Base-by-base conservation (phyloP, 2,888 invertebrate genomes). In the Uropetala carovei region DNA sequence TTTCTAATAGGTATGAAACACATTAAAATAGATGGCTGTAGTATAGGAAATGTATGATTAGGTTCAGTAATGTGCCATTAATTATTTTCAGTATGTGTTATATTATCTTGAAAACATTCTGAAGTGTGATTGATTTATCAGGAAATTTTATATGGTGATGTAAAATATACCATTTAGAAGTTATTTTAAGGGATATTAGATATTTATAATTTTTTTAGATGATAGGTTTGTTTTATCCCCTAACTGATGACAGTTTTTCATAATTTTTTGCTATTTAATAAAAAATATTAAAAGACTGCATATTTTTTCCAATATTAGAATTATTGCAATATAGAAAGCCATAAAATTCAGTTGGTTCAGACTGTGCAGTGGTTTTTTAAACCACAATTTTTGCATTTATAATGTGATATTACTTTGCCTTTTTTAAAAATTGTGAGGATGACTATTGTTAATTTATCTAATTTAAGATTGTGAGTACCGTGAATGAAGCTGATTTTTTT, bases 341-440 rank as follows among this genome's bases (percentile, higher is more conserved):
- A 22, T 75, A 0, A 43, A 43, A 43, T 43, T 43, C 43, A 5
- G 43, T 43, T 43, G 43, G 5, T 43, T 43, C 43, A 43, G 43
- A 43, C 43, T 43, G 43, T 43, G 5, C 5, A 43, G 43, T 43
- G 43, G 43, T 43, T 11, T 27, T 75, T 4, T 75, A 13, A 75
- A 75, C 68, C 89, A 56, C 64, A 43, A 43, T 27, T 18, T 18
- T 64, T 64, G 64, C 89, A 89, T 89, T 89, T 64, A 89, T 43
- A 86, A 30, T 14, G 18, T 86, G 27, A 64, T 30, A 60, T n/a
- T 86, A 13, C 22, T 86, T 59, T 86, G 10, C 30, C 30, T 86
- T 16, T 89, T 64, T 89, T 0, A 56, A 89, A 16, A 9, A 22
- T 86, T 89, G 60, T 18, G 7, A 75, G 22, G 22, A 5, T 10